Conservation (phyloP, 2,797 vertebrate genomes). For the Sternotherus odoratus region DNA sequence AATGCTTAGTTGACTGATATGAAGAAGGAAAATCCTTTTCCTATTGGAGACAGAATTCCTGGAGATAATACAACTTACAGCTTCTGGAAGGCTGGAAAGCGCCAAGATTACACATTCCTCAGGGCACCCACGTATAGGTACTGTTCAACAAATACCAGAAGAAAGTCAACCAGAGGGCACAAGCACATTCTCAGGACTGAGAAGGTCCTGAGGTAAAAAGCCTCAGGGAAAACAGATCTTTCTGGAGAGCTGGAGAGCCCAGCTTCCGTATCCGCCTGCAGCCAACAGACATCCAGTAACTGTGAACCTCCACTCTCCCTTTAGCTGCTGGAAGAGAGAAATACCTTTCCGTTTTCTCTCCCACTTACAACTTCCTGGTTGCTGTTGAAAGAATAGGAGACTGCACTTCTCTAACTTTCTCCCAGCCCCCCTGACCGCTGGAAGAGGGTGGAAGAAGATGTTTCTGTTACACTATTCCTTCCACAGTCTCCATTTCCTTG, state of each 20-base stretch:
- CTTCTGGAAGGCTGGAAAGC: neutral
- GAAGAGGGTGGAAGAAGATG: constrained; percentile 39
- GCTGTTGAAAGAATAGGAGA: constrained; percentile 23
- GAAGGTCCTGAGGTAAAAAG: constrained; percentile 41
- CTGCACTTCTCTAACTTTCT: constrained; percentile 36
- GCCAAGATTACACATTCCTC: accelerated
- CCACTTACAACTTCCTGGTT: constrained; percentile 40
- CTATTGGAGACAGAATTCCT: neutral
- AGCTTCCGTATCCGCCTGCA: constrained; percentile 9
- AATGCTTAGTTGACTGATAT: neutral
- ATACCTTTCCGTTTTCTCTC: neutral
- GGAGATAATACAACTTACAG: accelerated
- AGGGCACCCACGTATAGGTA: neutral
- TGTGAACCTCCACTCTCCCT: neutral
- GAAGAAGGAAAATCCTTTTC: neutral
- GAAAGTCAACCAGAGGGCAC: neutral
- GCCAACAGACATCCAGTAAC: neutral
- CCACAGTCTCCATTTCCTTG: constrained; percentile 50
- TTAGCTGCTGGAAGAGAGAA: neutral
- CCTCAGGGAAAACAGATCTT: neutral
- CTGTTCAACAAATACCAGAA: neutral
- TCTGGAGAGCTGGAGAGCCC: constrained; percentile 29
- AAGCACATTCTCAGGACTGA: neutral
- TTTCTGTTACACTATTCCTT: constrained; percentile 48
- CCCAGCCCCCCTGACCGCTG: constrained; percentile 34